Percentiles rank a stretch among this genome's conserved stretches.
Conservation (phyloP, 2,888 invertebrate species). For the Bembecia ichneumoniformis region DNA sequence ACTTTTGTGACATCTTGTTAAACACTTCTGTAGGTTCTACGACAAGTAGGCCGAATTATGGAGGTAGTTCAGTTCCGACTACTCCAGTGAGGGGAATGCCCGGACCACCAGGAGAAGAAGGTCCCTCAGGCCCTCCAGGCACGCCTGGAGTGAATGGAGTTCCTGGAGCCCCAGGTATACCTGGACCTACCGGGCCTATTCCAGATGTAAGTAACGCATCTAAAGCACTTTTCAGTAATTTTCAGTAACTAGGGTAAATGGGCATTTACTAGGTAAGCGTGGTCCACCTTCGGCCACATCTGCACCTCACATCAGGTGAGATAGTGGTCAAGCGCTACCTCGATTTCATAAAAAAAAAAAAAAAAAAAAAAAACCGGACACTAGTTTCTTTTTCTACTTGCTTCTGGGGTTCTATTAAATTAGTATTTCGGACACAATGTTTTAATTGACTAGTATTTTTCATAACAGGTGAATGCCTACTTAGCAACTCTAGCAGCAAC, state of each 20-base stretch:
- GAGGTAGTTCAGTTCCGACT: constrained; percentile 17
- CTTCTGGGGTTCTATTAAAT: too few species aligned
- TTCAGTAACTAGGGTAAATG: too few species aligned
- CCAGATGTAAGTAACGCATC: constrained; percentile 70
- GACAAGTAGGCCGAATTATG: constrained; percentile 16
- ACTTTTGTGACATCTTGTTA: too few species aligned
- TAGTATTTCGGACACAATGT: too few species aligned
- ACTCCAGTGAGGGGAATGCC: constrained; percentile 61
- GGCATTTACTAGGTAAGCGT: too few species aligned
- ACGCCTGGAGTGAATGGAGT: constrained; percentile 73
- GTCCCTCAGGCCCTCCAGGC: constrained; percentile 74
- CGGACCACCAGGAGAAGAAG: constrained; percentile 70
- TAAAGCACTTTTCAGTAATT: background rate
- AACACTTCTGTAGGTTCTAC: background rate
- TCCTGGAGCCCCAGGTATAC: constrained; percentile 77
- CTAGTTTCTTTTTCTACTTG: too few species aligned
- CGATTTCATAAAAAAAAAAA: too few species aligned
- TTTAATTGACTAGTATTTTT: too few species aligned
- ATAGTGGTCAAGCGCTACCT: too few species aligned
- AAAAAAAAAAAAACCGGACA: too few species aligned
- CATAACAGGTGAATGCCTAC: constrained; percentile 75
- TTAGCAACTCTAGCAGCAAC: constrained; percentile 81
- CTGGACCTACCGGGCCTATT: constrained; percentile 79
- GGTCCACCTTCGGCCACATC: too few species aligned
- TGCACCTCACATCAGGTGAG: too few species aligned